Percentiles rank a stretch among this genome's conserved stretches.
Evolutionary conservation across 2,888 invertebrate species (phyloP).

Genomic region (Agrotis clavis): DNA sequence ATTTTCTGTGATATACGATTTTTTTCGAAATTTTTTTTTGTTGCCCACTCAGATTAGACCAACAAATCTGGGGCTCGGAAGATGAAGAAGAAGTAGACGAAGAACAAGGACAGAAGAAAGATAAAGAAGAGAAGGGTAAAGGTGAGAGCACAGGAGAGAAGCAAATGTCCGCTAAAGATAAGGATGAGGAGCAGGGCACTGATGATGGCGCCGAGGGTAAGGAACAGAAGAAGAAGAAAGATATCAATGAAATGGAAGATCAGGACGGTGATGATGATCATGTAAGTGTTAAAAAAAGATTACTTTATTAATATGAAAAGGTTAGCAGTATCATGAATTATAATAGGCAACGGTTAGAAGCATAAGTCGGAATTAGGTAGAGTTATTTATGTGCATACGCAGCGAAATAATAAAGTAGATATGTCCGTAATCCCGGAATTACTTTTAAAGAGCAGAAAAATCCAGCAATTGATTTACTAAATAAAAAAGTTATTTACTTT

Average conservation of each 20-base stretch:
- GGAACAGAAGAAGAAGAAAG: constrained; percentile 92
- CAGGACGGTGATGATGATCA: constrained; percentile 95
- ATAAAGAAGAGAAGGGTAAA: constrained; percentile 92
- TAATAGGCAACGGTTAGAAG: no score
- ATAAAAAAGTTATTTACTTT: no score
- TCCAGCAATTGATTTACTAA: no score
- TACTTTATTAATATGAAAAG: no score
- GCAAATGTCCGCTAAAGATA: constrained; percentile 94
- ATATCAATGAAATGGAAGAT: constrained; percentile 96
- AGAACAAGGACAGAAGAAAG: constrained; percentile 86
- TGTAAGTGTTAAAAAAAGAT: constrained; percentile 71
- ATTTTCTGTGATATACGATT: no score
- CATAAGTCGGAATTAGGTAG: no score
- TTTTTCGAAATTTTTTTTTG: no score
- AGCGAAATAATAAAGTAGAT: no score
- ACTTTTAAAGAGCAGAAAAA: no score
- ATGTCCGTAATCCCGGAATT: no score
- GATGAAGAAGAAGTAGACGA: constrained; percentile 93
- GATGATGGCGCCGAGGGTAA: constrained; percentile 90
- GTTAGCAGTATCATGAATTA: no score
- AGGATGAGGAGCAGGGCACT: constrained; percentile 91
- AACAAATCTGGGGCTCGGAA: constrained; percentile 96
- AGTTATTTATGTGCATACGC: no score
- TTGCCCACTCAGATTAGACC: constrained; percentile 91
- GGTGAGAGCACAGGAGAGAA: constrained; percentile 93